These are phyloP conservation scores for Drosophila insularis DNA, from an alignment of 1,140 invertebrate species.

Conservation along the genomic window DNA sequence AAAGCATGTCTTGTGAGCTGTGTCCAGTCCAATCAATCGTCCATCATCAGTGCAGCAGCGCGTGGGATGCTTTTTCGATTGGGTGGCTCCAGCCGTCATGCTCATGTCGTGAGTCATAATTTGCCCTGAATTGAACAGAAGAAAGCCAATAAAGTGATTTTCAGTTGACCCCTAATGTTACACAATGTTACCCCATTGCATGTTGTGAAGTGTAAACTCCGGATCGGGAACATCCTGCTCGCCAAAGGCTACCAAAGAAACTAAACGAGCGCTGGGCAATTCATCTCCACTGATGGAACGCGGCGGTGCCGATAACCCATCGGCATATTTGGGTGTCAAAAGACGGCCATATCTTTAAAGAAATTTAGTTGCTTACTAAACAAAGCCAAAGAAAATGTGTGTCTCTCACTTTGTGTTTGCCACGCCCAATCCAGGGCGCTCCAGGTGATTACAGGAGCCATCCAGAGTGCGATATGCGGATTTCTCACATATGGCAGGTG, in stretches of 20 bases:
- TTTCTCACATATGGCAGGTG: slow-evolving; percentile 83
- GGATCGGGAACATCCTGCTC: slow-evolving; percentile 87
- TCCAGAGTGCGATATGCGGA: slow-evolving; percentile 89
- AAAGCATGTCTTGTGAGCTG: slow-evolving; percentile 86
- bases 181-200: slow-evolving; percentile 88
- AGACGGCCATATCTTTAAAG: slow-evolving; percentile 87
- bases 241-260: slow-evolving; percentile 88
- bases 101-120: slow-evolving; percentile 94
- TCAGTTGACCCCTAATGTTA: neutral
- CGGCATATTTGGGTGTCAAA: slow-evolving; percentile 90
- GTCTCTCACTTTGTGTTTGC: slow-evolving; percentile 83
- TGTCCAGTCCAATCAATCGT: slow-evolving; percentile 83
- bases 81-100: slow-evolving; percentile 88
- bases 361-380: neutral
- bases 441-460: slow-evolving; percentile 93
- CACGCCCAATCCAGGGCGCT: slow-evolving; percentile 88
- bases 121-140: slow-evolving; percentile 82
- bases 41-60: slow-evolving; percentile 89
- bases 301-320: slow-evolving; percentile 88
- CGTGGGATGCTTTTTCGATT: slow-evolving; percentile 87
- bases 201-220: slow-evolving; percentile 89
- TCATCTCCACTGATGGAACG: slow-evolving; percentile 85
- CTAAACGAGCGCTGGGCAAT: slow-evolving; percentile 87
- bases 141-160: neutral
- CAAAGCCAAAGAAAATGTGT: no score